Conservation (phyloP, 2,113 vertebrate species). For the Alouatta palliata region DNA sequence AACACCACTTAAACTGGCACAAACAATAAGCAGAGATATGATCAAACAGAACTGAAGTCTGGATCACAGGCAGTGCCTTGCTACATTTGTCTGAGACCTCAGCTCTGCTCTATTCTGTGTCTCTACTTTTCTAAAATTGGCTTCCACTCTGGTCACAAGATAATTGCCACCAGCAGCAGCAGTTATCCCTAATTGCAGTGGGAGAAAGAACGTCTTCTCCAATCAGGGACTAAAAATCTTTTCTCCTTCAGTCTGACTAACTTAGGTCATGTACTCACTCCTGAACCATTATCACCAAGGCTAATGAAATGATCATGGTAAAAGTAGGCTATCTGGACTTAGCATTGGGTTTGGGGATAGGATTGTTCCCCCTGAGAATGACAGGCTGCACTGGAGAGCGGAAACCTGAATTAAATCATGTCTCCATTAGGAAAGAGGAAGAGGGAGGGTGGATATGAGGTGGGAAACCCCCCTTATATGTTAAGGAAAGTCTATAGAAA, state of each 20-base stretch:
- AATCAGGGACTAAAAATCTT: neutral
- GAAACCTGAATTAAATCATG: neutral
- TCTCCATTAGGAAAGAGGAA: neutral
- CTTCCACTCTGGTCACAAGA: neutral
- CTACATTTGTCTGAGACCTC: neutral
- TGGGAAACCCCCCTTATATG: too few relatives aligned
- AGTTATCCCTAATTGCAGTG: neutral
- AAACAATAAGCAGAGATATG: neutral
- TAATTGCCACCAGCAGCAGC: neutral
- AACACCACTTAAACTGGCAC: neutral
- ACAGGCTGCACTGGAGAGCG: fast-evolving
- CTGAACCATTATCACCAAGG: neutral
- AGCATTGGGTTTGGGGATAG: neutral
- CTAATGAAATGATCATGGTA: neutral
- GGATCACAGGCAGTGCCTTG: neutral
- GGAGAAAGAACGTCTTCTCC: neutral
- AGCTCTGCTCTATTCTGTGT: neutral
- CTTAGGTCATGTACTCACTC: neutral
- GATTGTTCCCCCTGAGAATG: neutral
- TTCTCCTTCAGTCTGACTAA: neutral
- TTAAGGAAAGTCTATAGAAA: neutral
- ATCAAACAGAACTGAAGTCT: neutral
- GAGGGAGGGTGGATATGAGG: neutral
- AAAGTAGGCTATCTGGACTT: neutral
- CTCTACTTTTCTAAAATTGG: neutral